Percentiles rank a stretch among this genome's conserved stretches.
Conservation (phyloP, 2,113 vertebrate species). For the Melospiza melodia region DNA sequence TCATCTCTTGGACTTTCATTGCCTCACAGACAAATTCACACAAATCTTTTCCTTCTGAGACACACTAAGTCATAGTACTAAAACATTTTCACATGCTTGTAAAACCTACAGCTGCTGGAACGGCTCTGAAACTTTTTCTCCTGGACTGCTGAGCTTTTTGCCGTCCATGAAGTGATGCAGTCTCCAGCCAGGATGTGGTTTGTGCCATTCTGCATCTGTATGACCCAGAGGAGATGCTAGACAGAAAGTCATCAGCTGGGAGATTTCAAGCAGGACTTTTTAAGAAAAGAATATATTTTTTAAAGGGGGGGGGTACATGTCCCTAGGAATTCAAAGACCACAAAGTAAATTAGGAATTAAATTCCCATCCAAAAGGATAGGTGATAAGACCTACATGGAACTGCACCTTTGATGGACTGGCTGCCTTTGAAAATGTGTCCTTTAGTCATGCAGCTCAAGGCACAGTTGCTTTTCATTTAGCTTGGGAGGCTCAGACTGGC, state of each 20-base stretch:
- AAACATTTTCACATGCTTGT: neutral
- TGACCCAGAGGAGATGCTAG: neutral
- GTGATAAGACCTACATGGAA: neutral
- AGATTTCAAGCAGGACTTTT: neutral
- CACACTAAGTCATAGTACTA: neutral
- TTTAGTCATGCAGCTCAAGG: neutral
- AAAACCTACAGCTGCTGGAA: neutral
- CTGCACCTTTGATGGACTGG: neutral
- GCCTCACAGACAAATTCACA: neutral
- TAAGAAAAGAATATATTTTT: fast-evolving
- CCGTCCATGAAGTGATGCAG: neutral
- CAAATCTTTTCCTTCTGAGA: neutral
- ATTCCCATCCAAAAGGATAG: neutral
- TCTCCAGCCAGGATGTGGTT: neutral
- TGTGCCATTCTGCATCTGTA: neutral
- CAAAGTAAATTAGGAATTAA: neutral
- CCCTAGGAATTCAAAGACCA: neutral
- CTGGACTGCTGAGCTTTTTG: neutral
- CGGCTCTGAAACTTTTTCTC: neutral
- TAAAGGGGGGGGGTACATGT: neutral
- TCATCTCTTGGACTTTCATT: neutral
- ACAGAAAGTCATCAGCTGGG: neutral
- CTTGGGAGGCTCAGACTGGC: neutral
- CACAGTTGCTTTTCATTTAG: constrained; percentile 29
- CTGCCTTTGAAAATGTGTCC: neutral